Percentiles rank a stretch among this genome's conserved stretches.
Evolutionary conservation across 2,888 invertebrate genomes (phyloP).

Genomic region (Polyommatus icarus): DNA sequence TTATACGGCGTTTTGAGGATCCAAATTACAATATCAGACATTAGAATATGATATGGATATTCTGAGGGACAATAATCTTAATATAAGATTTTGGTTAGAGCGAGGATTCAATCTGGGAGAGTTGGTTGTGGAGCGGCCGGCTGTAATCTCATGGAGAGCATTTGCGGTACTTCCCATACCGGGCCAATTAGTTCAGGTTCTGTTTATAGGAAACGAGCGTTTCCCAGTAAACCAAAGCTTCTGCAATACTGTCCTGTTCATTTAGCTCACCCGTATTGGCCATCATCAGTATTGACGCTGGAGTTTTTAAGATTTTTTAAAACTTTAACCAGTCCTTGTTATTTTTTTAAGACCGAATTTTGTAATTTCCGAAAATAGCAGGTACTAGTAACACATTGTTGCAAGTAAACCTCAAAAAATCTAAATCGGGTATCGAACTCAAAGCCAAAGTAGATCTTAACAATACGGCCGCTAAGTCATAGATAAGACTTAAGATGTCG

Average conservation of each 20-base stretch:
- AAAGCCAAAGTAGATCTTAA: no score
- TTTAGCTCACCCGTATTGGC: conserved; percentile 16
- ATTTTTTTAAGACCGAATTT: no score
- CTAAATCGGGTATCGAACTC: no score
- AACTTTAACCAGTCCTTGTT: neutral
- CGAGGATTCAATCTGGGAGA: conserved; percentile 37
- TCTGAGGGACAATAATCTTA: neutral
- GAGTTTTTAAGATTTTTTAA: neutral
- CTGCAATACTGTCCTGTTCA: conserved; percentile 35
- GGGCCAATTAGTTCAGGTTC: conserved; percentile 61
- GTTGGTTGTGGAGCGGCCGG: conserved; percentile 39
- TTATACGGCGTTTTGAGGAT: neutral
- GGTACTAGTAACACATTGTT: no score
- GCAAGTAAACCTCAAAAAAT: no score
- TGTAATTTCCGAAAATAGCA: no score
- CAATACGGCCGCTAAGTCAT: no score
- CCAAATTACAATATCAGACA: neutral
- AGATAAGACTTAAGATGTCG: no score
- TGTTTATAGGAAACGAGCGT: conserved; percentile 42
- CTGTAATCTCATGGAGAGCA: conserved; percentile 44
- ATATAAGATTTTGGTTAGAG: neutral
- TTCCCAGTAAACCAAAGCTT: conserved; percentile 40
- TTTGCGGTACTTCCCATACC: conserved; percentile 55
- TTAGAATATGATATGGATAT: neutral
- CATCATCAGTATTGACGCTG: neutral